Base-by-base conservation (phyloP, 2,113 vertebrate genomes). In the Gymnogyps californianus region DNA sequence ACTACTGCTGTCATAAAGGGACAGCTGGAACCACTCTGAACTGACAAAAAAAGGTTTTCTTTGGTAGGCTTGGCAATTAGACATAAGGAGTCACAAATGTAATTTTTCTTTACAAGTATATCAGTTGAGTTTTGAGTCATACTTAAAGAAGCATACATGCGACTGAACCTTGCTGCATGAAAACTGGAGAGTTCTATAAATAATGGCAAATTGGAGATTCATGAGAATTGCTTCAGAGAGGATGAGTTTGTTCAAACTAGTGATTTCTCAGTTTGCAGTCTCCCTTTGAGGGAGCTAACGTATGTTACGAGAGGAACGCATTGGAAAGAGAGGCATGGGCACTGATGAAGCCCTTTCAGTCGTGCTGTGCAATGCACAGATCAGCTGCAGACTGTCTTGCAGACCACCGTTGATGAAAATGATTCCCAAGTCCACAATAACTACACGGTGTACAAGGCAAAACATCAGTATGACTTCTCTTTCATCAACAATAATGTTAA, bases 331-430 rank as follows among this genome's bases (percentile, higher is more conserved):
- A 66, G 38, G 25, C 20, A 14, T 2, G 21, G 13, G 55, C 34
- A 3, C 26, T 42, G 31, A 25, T 9, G 13, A 31, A n/a, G 61
- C 61, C 42, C 57, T 58, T 20, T 21, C 32, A n/a, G 58, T 4
- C 0, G 0, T 25, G 51, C 74, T 47, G 28, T 34, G 46, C 61
- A 13, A 36, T 0, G n/a, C n/a, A 20, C 24, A 2, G 25, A 44
- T 4, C 46, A 38, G 34, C 52, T 32, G 8, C 58, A 52, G 65
- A 3, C 17, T 49, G 65, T 10, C 20, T 10, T 28, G 85, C 78
- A 32, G 24, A 28, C 15, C n/a, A 31, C 32, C 0, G 2, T 1
- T n/a, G 17, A 12, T 20, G 38, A 11, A 61, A 83, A 17, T 6
- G 5, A 32, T 25, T 69, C 47, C 5, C 22, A 29, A 32, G 46